phyloP scores from a whole-genome alignment of 2,797 vertebrate genomes.

The Octomys mimax region DNA sequence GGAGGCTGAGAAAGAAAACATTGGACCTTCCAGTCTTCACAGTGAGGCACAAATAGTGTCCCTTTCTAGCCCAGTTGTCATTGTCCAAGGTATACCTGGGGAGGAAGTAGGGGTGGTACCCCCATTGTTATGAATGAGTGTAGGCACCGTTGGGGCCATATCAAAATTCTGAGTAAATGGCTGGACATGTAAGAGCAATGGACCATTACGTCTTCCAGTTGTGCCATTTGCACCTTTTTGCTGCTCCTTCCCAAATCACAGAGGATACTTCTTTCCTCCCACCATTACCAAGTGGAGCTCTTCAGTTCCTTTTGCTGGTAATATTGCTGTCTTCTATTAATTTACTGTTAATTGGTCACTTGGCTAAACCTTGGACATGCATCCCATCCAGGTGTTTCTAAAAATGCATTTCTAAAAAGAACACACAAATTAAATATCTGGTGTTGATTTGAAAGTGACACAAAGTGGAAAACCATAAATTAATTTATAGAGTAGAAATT shows the following conservation, averaged over 20 bases:
- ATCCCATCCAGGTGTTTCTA: not conserved
- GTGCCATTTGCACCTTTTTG: not conserved
- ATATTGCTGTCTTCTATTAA: not conserved
- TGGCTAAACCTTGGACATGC: not conserved
- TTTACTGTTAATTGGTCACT: not conserved
- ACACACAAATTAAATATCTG: not conserved
- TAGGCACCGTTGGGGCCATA: not conserved
- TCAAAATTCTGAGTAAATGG: not conserved
- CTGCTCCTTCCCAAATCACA: not conserved
- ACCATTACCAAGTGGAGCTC: not conserved
- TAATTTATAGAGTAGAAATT: not conserved
- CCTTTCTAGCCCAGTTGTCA: no score
- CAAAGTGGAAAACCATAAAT: not conserved
- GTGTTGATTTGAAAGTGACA: not conserved
- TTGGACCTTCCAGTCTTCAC: not conserved
- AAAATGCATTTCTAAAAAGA: not conserved
- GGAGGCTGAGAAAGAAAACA: not conserved
- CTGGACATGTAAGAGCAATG: not conserved
- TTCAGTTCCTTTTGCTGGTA: not conserved
- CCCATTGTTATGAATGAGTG: not conserved
- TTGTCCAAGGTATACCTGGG: not conserved
- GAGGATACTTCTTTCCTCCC: not conserved
- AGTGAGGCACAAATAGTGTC: not conserved
- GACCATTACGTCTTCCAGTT: not conserved
- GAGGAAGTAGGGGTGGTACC: not conserved